Conservation (phyloP, 2,113 vertebrate species). For the Hippopotamus amphibius region DNA sequence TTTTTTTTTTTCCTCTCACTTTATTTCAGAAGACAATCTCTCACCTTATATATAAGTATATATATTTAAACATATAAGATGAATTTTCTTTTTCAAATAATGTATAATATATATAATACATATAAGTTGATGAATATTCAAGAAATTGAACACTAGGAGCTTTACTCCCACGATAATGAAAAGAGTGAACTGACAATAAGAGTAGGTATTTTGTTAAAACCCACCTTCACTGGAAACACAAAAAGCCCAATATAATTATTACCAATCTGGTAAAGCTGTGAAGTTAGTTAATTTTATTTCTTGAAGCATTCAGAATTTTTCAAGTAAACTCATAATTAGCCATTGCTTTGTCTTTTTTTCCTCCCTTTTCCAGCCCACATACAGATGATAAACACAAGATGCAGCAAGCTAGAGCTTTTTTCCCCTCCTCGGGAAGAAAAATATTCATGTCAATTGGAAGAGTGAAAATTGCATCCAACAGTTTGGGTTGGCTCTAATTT, state of each 20-base stretch:
- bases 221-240: constrained; percentile 2
- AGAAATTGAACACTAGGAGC: neutral
- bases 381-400: neutral
- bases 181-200: neutral
- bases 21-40: constrained; percentile 8
- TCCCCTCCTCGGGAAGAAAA: neutral
- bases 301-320: constrained; percentile 42
- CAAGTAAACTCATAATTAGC: constrained; percentile 30
- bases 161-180: neutral
- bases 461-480: neutral
- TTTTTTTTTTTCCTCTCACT: neutral
- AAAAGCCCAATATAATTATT: neutral
- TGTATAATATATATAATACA: neutral
- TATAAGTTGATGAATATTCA: neutral
- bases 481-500: constrained; percentile 46
- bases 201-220: neutral
- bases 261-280: neutral
- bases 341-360: neutral
- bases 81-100: neutral
- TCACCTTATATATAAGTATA: neutral
- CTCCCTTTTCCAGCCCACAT: neutral
- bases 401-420: neutral
- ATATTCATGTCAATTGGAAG: neutral
- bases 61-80: neutral
- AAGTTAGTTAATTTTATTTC: constrained; percentile 30